A percentile compares a stretch with the other conserved stretches of the same genome.
Conservation (phyloP, 2,888 invertebrate species). For the Orthonychiurus folsomi region DNA sequence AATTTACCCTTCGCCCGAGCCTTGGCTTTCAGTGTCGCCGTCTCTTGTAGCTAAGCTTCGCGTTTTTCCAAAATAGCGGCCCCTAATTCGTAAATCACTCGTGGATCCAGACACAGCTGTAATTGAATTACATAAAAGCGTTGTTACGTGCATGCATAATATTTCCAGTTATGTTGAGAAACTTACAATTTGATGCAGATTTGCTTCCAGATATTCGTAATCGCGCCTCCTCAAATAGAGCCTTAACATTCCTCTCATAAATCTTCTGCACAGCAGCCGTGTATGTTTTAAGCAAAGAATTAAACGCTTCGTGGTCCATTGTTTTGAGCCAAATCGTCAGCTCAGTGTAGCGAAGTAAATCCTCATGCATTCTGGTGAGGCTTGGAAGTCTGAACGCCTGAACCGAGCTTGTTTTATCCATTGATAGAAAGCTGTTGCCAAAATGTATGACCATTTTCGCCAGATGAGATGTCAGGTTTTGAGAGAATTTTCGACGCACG, state of each 20-base stretch:
- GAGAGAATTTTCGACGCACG: slow-evolving; percentile 68
- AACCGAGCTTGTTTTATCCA: slow-evolving; percentile 25
- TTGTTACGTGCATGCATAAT: background rate
- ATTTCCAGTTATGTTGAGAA: background rate
- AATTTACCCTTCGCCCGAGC: slow-evolving; percentile 38
- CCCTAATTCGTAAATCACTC: slow-evolving; percentile 34
- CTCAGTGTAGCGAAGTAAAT: slow-evolving; percentile 76
- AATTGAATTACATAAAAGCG: background rate
- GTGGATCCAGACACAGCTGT: slow-evolving; percentile 30
- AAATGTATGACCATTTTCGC: slow-evolving; percentile 92
- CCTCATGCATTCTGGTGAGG: slow-evolving; percentile 70
- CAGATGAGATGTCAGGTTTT: slow-evolving; percentile 75
- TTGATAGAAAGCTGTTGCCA: slow-evolving; percentile 46
- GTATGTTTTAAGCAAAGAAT: slow-evolving; percentile 70
- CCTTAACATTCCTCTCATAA: slow-evolving; percentile 74
- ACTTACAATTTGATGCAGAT: slow-evolving; percentile 26
- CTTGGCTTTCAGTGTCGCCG: slow-evolving; percentile 40
- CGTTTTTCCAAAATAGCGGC: slow-evolving; percentile 39
- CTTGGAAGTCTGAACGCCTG: slow-evolving; percentile 61
- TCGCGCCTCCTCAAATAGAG: slow-evolving; percentile 67
- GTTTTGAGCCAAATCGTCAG: slow-evolving; percentile 86
- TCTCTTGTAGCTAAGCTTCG: slow-evolving; percentile 38
- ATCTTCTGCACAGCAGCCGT: slow-evolving; percentile 72
- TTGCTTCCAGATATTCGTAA: slow-evolving; percentile 46
- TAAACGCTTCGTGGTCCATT: slow-evolving; percentile 74